phyloP scores from a whole-genome alignment of 2,113 vertebrate species.

The Pipa parva region DNA sequence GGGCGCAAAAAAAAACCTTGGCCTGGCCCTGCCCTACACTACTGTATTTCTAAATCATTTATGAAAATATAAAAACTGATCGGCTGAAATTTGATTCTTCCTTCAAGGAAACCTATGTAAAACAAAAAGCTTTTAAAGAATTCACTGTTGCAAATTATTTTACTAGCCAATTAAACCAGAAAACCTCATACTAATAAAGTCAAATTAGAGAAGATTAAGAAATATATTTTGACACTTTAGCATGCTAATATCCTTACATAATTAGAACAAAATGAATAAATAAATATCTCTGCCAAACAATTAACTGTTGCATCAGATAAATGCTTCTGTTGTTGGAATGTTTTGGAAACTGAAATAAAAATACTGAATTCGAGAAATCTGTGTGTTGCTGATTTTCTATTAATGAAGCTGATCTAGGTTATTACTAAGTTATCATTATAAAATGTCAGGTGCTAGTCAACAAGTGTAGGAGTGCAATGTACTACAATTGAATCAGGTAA shows the following conservation, averaged over 20 bases:
- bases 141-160: not conserved
- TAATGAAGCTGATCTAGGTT: too few species aligned
- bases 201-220: not conserved
- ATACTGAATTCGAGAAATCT: too few species aligned
- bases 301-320: not conserved
- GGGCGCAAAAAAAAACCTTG: too few species aligned
- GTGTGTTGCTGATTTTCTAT: too few species aligned
- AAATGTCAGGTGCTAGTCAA: too few species aligned
- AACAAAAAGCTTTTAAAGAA: not conserved
- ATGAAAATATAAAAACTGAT: too few species aligned
- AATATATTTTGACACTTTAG: constrained; percentile 6
- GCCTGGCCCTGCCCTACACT: too few species aligned
- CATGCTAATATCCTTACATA: not conserved
- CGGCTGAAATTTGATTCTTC: not conserved
- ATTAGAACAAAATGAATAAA: not conserved
- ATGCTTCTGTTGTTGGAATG: not conserved
- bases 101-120: not conserved
- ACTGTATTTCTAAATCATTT: too few species aligned
- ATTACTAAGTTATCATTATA: too few species aligned
- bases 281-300: not conserved
- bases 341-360: not conserved
- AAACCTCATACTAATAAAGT: not conserved
- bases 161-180: not conserved
- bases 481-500: too few species aligned
- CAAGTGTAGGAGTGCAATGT: too few species aligned